Conservation (phyloP, 2,888 invertebrate genomes). For the Smittia sp. region DNA sequence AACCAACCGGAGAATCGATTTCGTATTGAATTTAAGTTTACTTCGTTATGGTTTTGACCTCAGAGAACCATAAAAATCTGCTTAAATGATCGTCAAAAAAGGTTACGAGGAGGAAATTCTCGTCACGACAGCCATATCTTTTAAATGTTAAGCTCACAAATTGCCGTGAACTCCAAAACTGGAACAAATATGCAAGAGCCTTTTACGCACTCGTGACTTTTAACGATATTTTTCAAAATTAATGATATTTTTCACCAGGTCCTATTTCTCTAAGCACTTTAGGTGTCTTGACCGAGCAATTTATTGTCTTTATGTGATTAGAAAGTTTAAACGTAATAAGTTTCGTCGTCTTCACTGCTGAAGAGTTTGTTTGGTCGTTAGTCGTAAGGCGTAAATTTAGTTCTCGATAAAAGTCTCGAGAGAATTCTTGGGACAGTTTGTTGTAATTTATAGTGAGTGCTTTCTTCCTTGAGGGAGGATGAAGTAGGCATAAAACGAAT, state of each 20-base stretch:
- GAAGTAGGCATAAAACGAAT: not conserved
- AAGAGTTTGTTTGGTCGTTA: not conserved
- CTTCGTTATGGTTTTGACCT: not conserved
- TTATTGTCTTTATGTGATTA: slow-evolving; percentile 37
- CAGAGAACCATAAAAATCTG: slow-evolving; percentile 4
- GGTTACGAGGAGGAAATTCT: slow-evolving; percentile 16
- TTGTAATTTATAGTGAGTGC: slow-evolving; percentile 33
- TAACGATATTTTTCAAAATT: too few species aligned
- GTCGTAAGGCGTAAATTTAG: not conserved
- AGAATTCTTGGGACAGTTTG: slow-evolving; percentile 34
- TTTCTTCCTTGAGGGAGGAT: not conserved
- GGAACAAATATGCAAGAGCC: too few species aligned
- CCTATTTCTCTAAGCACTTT: not conserved
- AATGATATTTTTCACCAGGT: too few species aligned
- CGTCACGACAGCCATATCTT: too few species aligned
- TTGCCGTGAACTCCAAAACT: too few species aligned
- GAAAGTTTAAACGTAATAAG: slow-evolving; percentile 9
- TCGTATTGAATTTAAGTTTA: not conserved
- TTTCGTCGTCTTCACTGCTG: not conserved
- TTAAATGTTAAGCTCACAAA: too few species aligned
- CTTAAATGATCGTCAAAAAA: slow-evolving; percentile 37
- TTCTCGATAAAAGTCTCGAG: slow-evolving; percentile 28
- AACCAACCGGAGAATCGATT: not conserved
- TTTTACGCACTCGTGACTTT: too few species aligned
- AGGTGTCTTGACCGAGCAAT: not conserved